Conservation (phyloP, 2,113 vertebrate genomes). For the Gallinago undulata region DNA sequence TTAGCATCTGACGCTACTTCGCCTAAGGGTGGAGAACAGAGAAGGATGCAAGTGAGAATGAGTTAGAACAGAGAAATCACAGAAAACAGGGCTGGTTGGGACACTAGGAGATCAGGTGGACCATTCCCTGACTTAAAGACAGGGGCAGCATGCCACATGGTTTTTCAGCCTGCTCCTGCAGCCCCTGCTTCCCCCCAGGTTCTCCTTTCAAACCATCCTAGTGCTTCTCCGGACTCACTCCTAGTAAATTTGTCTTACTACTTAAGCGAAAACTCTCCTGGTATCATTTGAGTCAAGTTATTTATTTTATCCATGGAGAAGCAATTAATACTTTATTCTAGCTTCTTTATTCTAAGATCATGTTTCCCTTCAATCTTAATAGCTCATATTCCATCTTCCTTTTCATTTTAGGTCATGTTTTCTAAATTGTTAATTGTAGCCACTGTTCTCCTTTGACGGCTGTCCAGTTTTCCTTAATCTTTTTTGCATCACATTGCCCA, state of each 20-base stretch:
- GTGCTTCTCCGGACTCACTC: background rate
- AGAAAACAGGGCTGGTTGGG: background rate
- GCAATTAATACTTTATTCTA: background rate
- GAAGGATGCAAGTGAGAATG: background rate
- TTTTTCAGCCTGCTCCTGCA: background rate
- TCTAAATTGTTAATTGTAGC: background rate
- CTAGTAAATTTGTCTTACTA: background rate
- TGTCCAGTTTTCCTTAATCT: background rate
- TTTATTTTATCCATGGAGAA: background rate
- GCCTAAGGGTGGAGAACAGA: background rate
- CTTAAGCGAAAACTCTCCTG: background rate
- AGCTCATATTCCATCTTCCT: background rate
- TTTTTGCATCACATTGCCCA: background rate
- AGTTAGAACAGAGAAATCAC: background rate
- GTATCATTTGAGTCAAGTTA: background rate
- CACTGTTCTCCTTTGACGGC: background rate
- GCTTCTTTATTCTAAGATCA: background rate
- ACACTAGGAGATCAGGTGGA: background rate
- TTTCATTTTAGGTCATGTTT: background rate
- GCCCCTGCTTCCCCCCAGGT: background rate
- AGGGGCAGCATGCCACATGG: background rate
- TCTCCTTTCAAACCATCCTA: background rate
- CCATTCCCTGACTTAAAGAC: background rate
- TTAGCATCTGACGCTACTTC: background rate
- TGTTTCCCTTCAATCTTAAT: background rate